Conservation (phyloP, 2,113 vertebrate genomes). For the Lanius collurio region DNA sequence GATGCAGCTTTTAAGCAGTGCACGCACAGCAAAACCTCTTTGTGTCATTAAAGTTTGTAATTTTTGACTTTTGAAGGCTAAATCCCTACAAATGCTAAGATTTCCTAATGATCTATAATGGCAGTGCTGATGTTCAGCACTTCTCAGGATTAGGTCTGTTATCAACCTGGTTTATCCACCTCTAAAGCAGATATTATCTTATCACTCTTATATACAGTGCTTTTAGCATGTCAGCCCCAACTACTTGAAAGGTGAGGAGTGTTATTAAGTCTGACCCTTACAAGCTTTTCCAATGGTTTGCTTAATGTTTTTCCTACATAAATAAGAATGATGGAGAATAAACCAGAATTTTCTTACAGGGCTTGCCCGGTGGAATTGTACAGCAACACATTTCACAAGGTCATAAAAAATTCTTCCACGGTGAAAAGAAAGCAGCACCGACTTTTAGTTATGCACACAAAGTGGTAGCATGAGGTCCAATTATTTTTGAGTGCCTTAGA, state of each 20-base stretch:
- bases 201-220: conserved; percentile 6
- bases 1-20: not conserved
- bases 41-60: not conserved
- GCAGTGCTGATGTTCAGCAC: conserved; percentile 40
- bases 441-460: not conserved
- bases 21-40: not conserved
- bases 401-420: not conserved
- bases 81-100: conserved; percentile 6
- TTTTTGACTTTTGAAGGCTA: not conserved
- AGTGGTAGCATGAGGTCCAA: not conserved
- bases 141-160: conserved; percentile 35
- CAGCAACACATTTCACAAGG: not conserved
- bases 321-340: not conserved
- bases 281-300: not conserved
- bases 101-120: conserved; percentile 28
- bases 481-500: not conserved
- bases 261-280: conserved; percentile 57
- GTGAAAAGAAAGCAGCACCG: not conserved
- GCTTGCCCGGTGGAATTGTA: not conserved
- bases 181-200: conserved; percentile 43
- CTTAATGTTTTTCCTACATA: not conserved
- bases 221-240: conserved; percentile 40
- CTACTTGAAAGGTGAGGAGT: conserved; percentile 8
- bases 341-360: not conserved
- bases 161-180: conserved; percentile 20